Conservation (phyloP, 2,797 vertebrate species). For the Argentina silus region DNA sequence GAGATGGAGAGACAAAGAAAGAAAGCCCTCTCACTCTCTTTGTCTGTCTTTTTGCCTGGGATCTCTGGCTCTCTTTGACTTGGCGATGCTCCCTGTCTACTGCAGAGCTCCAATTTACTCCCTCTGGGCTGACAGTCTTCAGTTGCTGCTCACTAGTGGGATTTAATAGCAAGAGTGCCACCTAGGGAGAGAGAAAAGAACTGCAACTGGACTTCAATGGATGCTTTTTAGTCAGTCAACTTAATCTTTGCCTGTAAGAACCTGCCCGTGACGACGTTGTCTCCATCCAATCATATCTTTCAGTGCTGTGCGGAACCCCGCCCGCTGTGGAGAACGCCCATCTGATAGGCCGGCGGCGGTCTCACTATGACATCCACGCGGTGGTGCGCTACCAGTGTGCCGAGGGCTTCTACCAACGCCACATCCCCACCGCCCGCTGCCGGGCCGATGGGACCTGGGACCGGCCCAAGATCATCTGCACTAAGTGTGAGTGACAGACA, state of each 20-base stretch:
- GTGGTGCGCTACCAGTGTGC: constrained; percentile 92
- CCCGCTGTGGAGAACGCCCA: constrained; percentile 88
- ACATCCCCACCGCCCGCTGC: constrained; percentile 88
- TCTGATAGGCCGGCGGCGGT: constrained; percentile 83
- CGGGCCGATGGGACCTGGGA: constrained; percentile 92
- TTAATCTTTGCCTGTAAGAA: not conserved
- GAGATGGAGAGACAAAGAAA: constrained; percentile 1
- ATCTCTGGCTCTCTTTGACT: constrained; percentile 32
- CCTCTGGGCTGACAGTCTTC: constrained; percentile 6
- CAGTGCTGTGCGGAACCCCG: constrained; percentile 92
- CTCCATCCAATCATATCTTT: not conserved
- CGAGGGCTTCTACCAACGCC: constrained; percentile 89
- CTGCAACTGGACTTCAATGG: constrained; percentile 3
- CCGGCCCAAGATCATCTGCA: constrained; percentile 89
- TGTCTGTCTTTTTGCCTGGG: constrained; percentile 35
- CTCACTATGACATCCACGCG: constrained; percentile 91
- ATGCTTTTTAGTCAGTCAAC: not conserved
- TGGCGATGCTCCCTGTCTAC: constrained; percentile 35
- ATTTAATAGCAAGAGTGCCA: constrained; percentile 58
- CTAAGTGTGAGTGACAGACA: constrained; percentile 84
- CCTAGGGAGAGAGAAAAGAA: constrained; percentile 49
- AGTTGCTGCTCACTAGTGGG: not conserved
- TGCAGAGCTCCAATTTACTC: constrained; percentile 40
- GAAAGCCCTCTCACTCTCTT: constrained; percentile 30
- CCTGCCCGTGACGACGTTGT: not conserved